Evolutionary conservation across 1,140 invertebrate species (phyloP).

Genomic region (Cataglyphis hispanica): DNA sequence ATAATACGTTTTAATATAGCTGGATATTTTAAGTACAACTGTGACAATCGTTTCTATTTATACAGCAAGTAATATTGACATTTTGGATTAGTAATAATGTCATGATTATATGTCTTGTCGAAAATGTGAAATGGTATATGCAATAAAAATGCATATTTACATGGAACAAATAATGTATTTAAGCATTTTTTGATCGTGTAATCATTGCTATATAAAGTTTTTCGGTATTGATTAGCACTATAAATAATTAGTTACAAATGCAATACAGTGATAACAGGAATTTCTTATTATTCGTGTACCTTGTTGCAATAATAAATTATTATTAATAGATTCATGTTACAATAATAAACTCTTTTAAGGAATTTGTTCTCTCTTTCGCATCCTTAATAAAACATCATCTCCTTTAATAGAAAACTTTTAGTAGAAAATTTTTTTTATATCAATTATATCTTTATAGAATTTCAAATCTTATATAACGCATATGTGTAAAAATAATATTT

Average conservation of each 20-base stretch:
- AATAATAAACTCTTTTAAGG: not conserved
- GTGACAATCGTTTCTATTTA: too few species aligned
- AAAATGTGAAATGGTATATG: not conserved
- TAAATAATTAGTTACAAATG: slow-evolving; percentile 13
- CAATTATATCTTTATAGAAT: not conserved
- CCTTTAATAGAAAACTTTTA: not conserved
- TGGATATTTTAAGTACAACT: too few species aligned
- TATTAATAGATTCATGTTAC: not conserved
- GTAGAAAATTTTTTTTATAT: not conserved
- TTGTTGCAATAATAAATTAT: slow-evolving; percentile 3
- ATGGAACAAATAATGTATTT: not conserved
- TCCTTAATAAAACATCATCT: not conserved
- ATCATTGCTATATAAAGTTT: slow-evolving; percentile 11
- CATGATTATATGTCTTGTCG: not conserved
- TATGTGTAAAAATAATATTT: not conserved
- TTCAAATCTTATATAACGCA: not conserved
- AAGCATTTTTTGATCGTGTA: not conserved
- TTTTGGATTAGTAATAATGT: not conserved
- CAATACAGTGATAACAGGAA: not conserved
- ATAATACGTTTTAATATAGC: too few species aligned
- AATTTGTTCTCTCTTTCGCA: not conserved
- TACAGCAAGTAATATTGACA: not conserved
- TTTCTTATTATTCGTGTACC: not conserved
- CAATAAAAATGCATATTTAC: not conserved
- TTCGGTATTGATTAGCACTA: not conserved